A percentile compares a stretch with the other conserved stretches of the same genome.
Conservation (phyloP, 2,797 vertebrate species). For the Anabacerthia variegaticeps region DNA sequence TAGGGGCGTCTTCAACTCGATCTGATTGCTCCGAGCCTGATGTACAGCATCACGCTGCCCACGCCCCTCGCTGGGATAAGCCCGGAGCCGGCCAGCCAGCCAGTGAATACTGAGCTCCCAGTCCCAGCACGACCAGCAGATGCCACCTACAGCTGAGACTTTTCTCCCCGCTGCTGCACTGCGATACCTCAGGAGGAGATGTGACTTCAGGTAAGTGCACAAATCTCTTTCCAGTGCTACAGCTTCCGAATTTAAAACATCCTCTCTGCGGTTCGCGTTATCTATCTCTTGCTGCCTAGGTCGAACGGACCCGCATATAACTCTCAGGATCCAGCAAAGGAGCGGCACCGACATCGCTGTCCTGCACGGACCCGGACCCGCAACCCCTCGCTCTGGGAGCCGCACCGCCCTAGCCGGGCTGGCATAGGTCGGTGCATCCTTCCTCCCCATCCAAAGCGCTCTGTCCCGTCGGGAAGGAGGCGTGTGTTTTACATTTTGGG, state of each 20-base stretch:
- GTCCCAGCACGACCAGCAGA: neutral
- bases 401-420: neutral
- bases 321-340: neutral
- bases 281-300: neutral
- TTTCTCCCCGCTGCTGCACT: fast-evolving
- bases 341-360: neutral
- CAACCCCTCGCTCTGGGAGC: neutral
- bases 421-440: neutral
- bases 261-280: neutral
- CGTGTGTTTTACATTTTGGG: neutral
- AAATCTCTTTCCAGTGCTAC: neutral
- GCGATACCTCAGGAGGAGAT: neutral
- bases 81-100: neutral
- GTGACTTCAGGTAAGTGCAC: neutral
- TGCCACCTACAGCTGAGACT: neutral
- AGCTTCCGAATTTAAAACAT: neutral
- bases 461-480: fast-evolving
- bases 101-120: fast-evolving
- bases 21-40: neutral
- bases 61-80: neutral
- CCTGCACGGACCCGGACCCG: fast-evolving
- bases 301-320: neutral
- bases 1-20: neutral
- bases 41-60: neutral
- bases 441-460: fast-evolving